Evolutionary conservation across 2,797 vertebrate species (phyloP).

Genomic region (Morus bassanus): DNA sequence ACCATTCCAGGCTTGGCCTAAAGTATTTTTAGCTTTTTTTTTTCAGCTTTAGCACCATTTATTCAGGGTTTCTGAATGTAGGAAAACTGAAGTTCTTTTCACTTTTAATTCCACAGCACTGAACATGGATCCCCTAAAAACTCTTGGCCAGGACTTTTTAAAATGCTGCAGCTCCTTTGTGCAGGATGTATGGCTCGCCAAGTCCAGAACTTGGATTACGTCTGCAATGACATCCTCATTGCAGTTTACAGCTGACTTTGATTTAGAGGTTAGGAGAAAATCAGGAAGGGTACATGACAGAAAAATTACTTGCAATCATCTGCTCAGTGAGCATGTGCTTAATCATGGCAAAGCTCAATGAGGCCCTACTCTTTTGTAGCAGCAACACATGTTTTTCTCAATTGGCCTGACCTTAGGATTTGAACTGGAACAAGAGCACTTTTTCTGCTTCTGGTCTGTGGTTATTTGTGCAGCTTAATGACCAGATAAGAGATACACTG

Average conservation of each 20-base stretch:
- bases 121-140: not conserved
- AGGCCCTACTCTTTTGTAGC: not conserved
- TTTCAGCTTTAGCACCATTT: not conserved
- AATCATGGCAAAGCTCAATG: not conserved
- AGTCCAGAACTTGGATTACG: not conserved
- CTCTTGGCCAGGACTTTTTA: not conserved
- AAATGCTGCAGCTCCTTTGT: not conserved
- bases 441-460: not conserved
- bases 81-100: not conserved
- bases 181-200: not conserved
- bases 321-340: not conserved
- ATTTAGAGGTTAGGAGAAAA: not conserved
- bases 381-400: not conserved
- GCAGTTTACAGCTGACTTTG: not conserved
- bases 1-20: not conserved
- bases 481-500: not conserved
- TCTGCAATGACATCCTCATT: not conserved
- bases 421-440: not conserved
- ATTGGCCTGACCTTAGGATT: not conserved
- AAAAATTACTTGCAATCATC: rapidly evolving
- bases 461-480: not conserved
- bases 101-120: not conserved
- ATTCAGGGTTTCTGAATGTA: not conserved
- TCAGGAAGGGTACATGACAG: not conserved
- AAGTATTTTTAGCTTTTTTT: not conserved